Percentiles rank a stretch among this genome's conserved stretches.
phyloP scores from a whole-genome alignment of 2,888 invertebrate genomes.

The Eilema caniola region DNA sequence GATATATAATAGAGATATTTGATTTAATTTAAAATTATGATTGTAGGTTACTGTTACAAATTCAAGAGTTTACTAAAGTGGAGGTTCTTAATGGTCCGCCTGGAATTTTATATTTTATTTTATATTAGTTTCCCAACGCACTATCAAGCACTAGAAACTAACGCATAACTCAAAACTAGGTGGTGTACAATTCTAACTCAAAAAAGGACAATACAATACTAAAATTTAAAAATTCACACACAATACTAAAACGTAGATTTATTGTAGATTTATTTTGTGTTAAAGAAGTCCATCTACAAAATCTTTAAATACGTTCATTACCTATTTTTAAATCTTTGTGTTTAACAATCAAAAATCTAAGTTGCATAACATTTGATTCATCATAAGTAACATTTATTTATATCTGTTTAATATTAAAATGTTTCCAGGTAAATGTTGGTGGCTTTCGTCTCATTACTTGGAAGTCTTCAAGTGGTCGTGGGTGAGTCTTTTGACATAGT shows the following conservation, averaged over 20 bases:
- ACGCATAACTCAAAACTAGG: neutral
- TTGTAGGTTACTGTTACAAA: neutral
- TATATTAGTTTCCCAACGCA: neutral
- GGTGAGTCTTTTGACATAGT: slow-evolving; percentile 8
- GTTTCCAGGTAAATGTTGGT: slow-evolving; percentile 20
- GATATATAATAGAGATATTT: slow-evolving; percentile 1
- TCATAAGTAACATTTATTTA: neutral
- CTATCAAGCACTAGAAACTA: neutral
- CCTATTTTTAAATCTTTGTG: neutral
- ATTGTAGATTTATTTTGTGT: neutral
- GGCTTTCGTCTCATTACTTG: neutral
- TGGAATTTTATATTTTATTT: neutral
- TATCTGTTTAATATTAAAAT: slow-evolving; percentile 8
- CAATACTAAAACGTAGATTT: neutral
- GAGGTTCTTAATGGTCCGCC: neutral
- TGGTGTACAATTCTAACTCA: neutral
- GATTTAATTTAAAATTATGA: neutral
- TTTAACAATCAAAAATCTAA: neutral
- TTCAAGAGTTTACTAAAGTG: neutral
- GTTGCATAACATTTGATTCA: slow-evolving; percentile 1
- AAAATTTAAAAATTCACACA: neutral
- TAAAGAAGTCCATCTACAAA: neutral
- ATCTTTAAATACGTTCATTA: neutral
- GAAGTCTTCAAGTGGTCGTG: neutral
- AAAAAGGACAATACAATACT: neutral